These are phyloP conservation scores for Masticophis lateralis DNA, from an alignment of 2,797 vertebrate species.

Conservation along the genomic window DNA sequence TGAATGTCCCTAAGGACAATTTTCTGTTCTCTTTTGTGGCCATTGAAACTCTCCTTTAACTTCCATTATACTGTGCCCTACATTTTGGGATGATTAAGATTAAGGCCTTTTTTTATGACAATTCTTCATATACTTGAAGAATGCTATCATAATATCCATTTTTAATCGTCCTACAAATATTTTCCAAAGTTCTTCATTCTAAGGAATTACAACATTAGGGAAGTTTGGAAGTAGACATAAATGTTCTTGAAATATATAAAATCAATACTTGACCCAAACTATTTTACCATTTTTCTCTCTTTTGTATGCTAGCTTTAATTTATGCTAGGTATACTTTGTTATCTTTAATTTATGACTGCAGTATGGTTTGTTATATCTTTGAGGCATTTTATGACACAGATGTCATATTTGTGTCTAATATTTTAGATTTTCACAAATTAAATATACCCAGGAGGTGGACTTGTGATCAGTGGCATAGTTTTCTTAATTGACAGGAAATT, in stretches of 20 bases:
- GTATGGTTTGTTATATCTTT: background rate
- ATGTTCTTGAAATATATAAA: background rate
- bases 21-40: background rate
- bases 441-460: background rate
- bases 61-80: background rate
- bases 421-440: background rate
- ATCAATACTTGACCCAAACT: background rate
- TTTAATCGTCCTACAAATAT: background rate
- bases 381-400: background rate
- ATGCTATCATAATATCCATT: background rate
- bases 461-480: background rate
- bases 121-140: background rate
- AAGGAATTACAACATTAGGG: background rate
- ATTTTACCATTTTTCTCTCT: background rate
- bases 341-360: background rate
- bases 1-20: no score
- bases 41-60: background rate
- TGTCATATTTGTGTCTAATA: background rate
- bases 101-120: background rate
- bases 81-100: background rate
- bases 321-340: background rate
- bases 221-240: background rate
- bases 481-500: background rate
- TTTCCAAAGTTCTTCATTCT: background rate
- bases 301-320: background rate